Evolutionary conservation across 2,113 vertebrate genomes (phyloP), one percentile per base, ranked within the genome.

Genomic region (Syngnathoides biaculeatus): DNA sequence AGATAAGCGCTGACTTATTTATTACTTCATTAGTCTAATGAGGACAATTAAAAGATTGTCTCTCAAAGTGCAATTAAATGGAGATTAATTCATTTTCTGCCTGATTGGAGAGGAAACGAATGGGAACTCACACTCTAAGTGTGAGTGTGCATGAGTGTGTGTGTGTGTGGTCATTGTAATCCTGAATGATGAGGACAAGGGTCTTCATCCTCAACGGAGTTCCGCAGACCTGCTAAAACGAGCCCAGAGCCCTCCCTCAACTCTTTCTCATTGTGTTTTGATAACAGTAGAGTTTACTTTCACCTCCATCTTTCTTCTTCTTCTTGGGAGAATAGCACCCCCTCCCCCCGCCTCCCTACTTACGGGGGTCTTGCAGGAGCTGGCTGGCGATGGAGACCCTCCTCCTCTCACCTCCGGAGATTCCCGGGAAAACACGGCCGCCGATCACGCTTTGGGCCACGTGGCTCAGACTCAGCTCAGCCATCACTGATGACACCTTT

Each of bases 281-380:
- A 91, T 92, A 91, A 90, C 83, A 73, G 62, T 68, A 69, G 39
- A 73, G 67, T 86, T 84, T 76, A 88, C 74, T 69, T 86, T 85
- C 65, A 35, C 79, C 77, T 78, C 73, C 64, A 73, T 75, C 73
- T 30, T 74, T 26, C 53, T 69, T 13, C 3, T 55, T 64, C 57
- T 71, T 20, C 9, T 60, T 61, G 27, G 40, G 20, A 45, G 45
- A 30, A 14, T 27, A n/a, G n/a, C n/a, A n/a, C n/a, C n/a, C n/a
- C n/a, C n/a, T n/a, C n/a, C n/a, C n/a, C n/a, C n/a, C n/a, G n/a
- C n/a, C n/a, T n/a, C n/a, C n/a, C n/a, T n/a, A 61, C 95, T 96
- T 83, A 98, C 96, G 93, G 48, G 96, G 96, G 88, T 99, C 94
- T 86, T 96, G 96, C 65, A 99, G 92, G 20, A 98, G 91, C 80